Conservation (phyloP, 2,113 vertebrate genomes). For the Chroicocephalus ridibundus region DNA sequence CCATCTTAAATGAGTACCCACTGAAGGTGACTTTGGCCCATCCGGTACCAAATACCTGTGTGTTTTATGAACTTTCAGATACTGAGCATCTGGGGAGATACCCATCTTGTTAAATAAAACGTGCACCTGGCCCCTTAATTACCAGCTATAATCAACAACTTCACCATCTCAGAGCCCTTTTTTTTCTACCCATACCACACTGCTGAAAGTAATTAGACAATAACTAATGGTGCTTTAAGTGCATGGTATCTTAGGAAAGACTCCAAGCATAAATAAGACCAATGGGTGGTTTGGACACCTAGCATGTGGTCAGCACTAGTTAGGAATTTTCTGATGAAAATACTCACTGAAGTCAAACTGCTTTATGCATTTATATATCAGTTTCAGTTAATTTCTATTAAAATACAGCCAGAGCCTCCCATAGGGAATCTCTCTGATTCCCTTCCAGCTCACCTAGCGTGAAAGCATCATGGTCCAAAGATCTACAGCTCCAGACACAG, state of each 20-base stretch:
- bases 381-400: background rate
- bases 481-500: background rate
- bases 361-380: background rate
- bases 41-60: slow-evolving; percentile 36
- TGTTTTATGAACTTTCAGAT: slow-evolving; percentile 66
- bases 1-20: background rate
- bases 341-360: background rate
- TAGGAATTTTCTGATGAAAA: background rate
- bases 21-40: background rate
- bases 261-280: background rate
- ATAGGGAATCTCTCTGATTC: background rate
- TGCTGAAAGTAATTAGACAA: slow-evolving; percentile 70
- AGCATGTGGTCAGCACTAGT: background rate
- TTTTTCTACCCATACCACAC: slow-evolving; percentile 36
- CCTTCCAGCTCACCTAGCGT: background rate
- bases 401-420: background rate
- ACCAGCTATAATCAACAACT: slow-evolving; percentile 73
- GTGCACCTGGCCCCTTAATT: slow-evolving; percentile 75
- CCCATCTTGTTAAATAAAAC: slow-evolving; percentile 76
- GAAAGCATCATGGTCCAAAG: background rate
- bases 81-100: slow-evolving; percentile 68
- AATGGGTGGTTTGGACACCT: background rate
- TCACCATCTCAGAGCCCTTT: slow-evolving; percentile 56
- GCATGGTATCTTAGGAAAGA: slow-evolving; percentile 33
- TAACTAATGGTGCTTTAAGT: slow-evolving; percentile 72